phyloP scores from a whole-genome alignment of 2,113 vertebrate species.

The Protobothrops mucrosquamatus region DNA sequence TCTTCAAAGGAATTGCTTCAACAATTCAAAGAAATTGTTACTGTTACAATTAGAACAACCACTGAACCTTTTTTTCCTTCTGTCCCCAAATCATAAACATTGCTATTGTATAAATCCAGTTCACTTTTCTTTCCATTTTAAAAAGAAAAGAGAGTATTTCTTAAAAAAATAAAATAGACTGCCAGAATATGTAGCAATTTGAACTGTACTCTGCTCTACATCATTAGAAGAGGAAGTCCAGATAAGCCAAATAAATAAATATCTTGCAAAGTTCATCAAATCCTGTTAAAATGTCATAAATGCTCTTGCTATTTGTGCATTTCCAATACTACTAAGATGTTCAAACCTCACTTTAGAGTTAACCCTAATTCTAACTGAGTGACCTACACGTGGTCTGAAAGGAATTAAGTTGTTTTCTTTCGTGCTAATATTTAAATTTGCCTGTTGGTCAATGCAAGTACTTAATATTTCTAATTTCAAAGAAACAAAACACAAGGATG shows the following conservation, averaged over 20 bases:
- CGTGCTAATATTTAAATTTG: not conserved
- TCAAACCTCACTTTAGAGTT: not conserved
- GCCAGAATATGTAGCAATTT: not conserved
- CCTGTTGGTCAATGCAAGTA: not conserved
- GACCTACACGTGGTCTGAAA: not conserved
- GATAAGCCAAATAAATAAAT: not conserved
- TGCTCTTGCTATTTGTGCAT: not conserved
- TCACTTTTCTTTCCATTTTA: not conserved
- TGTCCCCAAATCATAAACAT: not conserved
- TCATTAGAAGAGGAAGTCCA: not conserved
- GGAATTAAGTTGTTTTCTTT: not conserved
- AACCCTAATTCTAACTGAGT: not conserved
- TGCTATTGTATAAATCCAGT: not conserved
- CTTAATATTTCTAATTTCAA: not conserved
- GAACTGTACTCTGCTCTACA: not conserved
- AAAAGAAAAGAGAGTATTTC: not conserved
- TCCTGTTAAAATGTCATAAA: not conserved
- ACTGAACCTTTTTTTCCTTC: not conserved
- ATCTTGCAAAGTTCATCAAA: not conserved
- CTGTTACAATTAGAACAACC: not conserved
- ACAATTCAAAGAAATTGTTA: not conserved
- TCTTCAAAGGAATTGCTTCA: not conserved
- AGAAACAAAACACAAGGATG: not conserved
- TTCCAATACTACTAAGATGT: not conserved
- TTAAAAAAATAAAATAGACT: not conserved